A percentile compares a stretch with the other conserved stretches of the same genome.
phyloP scores from a whole-genome alignment of 2,888 invertebrate genomes.

The Phanerotoma sp. region DNA sequence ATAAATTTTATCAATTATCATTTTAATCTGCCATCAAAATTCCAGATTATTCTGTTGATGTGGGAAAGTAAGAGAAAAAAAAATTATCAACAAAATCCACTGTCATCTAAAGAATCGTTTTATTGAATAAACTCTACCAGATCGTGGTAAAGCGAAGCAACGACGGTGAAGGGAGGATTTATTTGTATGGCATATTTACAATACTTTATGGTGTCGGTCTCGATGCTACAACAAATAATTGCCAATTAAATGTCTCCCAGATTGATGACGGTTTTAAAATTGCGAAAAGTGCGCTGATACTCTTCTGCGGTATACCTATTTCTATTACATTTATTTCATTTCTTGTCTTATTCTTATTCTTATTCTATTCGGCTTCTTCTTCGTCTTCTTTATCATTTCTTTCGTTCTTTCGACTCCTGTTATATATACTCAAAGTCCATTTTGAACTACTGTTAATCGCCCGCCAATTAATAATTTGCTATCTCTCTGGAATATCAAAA shows the following conservation, averaged over 20 bases:
- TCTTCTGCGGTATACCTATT: too few relatives aligned
- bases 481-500: too few relatives aligned
- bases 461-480: too few relatives aligned
- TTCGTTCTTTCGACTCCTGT: too few relatives aligned
- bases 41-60: too few relatives aligned
- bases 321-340: not conserved
- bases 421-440: too few relatives aligned
- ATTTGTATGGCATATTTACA: slow-evolving; percentile 47
- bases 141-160: not conserved
- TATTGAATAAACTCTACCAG: not conserved
- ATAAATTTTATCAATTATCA: too few relatives aligned
- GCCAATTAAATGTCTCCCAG: slow-evolving; percentile 49
- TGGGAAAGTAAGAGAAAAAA: too few relatives aligned
- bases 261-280: slow-evolving; percentile 42
- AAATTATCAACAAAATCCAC: too few relatives aligned
- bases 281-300: slow-evolving; percentile 28
- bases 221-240: slow-evolving; percentile 51
- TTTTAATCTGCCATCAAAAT: too few relatives aligned
- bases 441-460: too few relatives aligned
- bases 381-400: not conserved
- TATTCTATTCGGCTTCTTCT: not conserved
- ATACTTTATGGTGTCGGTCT: slow-evolving; percentile 49
- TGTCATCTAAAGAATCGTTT: not conserved
- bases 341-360: not conserved
- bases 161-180: slow-evolving; percentile 43